Conservation (phyloP, 1,140 invertebrate species). For the Cydia amplana region DNA sequence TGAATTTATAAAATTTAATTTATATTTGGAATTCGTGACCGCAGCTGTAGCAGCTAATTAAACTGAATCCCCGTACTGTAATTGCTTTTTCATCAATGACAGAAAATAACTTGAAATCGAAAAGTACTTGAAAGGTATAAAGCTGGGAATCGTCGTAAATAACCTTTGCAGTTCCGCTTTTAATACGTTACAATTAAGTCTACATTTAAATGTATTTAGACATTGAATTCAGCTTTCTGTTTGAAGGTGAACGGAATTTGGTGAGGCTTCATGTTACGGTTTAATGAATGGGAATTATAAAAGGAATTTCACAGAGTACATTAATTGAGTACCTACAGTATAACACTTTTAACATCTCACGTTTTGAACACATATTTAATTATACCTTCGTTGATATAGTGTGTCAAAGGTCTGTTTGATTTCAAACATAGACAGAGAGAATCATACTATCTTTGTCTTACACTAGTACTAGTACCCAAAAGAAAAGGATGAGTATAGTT, state of each 20-base stretch:
- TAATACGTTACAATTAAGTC: background rate
- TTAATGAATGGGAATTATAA: background rate
- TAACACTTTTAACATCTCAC: no score
- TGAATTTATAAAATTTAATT: constrained; percentile 48
- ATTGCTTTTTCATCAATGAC: constrained; percentile 36
- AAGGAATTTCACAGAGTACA: background rate
- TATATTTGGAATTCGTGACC: constrained; percentile 44
- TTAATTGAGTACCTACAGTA: no score
- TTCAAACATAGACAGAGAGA: no score
- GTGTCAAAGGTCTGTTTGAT: no score
- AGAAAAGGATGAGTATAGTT: no score
- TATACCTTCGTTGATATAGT: no score
- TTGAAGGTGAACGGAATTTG: background rate
- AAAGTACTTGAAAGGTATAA: background rate
- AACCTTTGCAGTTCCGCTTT: background rate
- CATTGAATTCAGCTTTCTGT: background rate
- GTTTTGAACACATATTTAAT: no score
- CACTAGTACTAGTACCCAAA: no score
- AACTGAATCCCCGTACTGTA: constrained; percentile 31
- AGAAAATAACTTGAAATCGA: constrained; percentile 30
- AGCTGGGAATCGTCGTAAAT: background rate
- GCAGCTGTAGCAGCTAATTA: constrained; percentile 49
- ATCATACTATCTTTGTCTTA: no score
- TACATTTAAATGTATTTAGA: background rate
- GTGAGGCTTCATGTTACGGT: background rate